Evolutionary conservation across 23 tunicate species (phyloP).

Genomic region (Trididemnum clinides): DNA sequence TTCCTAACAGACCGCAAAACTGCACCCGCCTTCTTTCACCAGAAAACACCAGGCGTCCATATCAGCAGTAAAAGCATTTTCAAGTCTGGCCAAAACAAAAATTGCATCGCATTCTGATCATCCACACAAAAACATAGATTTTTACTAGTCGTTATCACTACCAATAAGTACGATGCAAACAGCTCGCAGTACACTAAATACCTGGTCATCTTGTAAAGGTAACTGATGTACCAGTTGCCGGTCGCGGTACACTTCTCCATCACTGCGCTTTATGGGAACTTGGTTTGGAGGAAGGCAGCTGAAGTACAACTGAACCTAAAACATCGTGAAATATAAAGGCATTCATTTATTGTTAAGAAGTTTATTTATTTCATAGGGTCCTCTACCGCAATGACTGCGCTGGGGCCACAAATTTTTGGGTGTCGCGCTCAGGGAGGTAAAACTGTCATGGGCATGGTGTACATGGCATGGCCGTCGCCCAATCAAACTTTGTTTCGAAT

Average conservation of each 20-base stretch:
- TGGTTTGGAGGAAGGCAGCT: constrained; percentile 70
- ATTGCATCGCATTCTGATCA: too few species aligned
- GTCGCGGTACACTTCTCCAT: constrained; percentile 82
- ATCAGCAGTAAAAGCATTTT: too few species aligned
- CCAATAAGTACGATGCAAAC: too few species aligned
- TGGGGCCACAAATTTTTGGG: neutral
- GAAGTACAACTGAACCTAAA: constrained; percentile 80
- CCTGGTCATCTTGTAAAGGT: constrained; percentile 97
- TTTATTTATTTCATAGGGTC: neutral
- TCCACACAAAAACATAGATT: too few species aligned
- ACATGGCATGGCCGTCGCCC: neutral
- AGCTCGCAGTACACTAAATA: constrained; percentile 24
- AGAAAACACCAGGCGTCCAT: too few species aligned
- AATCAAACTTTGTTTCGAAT: too few species aligned
- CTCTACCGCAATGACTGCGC: neutral
- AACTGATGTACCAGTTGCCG: constrained; percentile 88
- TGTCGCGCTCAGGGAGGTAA: neutral
- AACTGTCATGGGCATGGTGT: too few species aligned
- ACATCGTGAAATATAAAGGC: neutral
- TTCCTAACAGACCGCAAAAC: too few species aligned
- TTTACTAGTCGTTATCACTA: too few species aligned
- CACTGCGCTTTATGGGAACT: constrained; percentile 82
- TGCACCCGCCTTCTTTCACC: too few species aligned
- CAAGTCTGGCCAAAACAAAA: too few species aligned
- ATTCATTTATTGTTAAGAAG: neutral